Conservation (phyloP, 2,888 invertebrate species). For the Synergus itoensis region DNA sequence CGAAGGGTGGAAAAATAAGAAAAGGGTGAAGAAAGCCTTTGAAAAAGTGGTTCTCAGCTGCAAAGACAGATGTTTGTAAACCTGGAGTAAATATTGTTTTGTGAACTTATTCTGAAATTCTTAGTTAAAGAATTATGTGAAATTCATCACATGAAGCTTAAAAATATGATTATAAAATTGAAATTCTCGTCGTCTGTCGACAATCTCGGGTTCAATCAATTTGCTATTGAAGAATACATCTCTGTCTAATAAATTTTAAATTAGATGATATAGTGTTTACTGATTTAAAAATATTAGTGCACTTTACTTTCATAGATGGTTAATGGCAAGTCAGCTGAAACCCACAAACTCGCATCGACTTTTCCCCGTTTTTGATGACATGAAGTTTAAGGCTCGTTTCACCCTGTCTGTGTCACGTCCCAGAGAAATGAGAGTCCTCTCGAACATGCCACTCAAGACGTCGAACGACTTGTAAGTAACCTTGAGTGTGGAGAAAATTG, state of each 20-base stretch:
- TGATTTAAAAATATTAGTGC: not conserved
- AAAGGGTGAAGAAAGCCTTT: constrained; percentile 9
- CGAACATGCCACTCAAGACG: constrained; percentile 84
- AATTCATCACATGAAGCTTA: no score
- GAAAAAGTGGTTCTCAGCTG: not conserved
- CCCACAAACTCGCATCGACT: constrained; percentile 61
- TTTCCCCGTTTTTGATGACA: constrained; percentile 83
- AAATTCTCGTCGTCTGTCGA: no score
- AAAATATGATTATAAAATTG: no score
- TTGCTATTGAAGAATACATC: no score
- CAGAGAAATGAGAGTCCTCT: constrained; percentile 82
- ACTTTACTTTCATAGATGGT: constrained; percentile 56
- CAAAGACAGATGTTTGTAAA: no score
- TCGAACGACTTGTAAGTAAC: constrained; percentile 63
- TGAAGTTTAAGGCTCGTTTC: constrained; percentile 87
- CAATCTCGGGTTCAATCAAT: no score
- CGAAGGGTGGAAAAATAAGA: constrained; percentile 17
- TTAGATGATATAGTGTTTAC: no score
- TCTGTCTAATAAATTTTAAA: no score
- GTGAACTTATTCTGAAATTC: no score
- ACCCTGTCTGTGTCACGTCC: constrained; percentile 85
- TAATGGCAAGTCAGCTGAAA: constrained; percentile 62
- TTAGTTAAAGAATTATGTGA: no score
- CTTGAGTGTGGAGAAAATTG: not conserved
- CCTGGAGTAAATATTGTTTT: no score